phyloP scores from a whole-genome alignment of 1,140 invertebrate genomes.

The Stegodyphus dumicola region DNA sequence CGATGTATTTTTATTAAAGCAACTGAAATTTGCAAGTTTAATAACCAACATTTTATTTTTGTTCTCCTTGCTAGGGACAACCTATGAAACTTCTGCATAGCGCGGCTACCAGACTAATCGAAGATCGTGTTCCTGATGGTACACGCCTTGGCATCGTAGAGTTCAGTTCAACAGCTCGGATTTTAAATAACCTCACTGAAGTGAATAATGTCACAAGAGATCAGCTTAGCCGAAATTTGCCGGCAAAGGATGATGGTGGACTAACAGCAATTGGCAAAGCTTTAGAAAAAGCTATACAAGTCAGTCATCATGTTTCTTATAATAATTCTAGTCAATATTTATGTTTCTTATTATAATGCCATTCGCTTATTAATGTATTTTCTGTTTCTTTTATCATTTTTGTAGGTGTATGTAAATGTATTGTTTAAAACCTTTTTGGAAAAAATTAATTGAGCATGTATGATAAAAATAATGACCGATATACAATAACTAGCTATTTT shows the following conservation, averaged over 20 bases:
- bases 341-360: background rate
- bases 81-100: conserved; percentile 62
- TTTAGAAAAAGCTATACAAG: conserved; percentile 50
- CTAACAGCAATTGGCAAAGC: conserved; percentile 62
- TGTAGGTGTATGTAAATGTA: no score
- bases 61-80: conserved; percentile 40
- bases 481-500: no score
- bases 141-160: conserved; percentile 58
- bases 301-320: conserved; percentile 8
- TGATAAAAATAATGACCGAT: no score
- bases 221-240: conserved; percentile 34
- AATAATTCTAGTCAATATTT: background rate
- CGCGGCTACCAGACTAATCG: conserved; percentile 54
- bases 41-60: background rate
- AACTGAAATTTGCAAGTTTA: background rate
- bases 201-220: conserved; percentile 46
- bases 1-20: background rate
- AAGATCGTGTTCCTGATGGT: conserved; percentile 59
- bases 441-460: no score
- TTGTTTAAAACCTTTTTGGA: no score
- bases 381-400: no score
- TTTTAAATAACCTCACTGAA: conserved; percentile 54
- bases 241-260: conserved; percentile 60
- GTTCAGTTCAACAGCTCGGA: conserved; percentile 59
- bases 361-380: no score